These are phyloP conservation scores for Sebastes variabilis DNA, from an alignment of 2,797 vertebrate species.

Conservation along the genomic window DNA sequence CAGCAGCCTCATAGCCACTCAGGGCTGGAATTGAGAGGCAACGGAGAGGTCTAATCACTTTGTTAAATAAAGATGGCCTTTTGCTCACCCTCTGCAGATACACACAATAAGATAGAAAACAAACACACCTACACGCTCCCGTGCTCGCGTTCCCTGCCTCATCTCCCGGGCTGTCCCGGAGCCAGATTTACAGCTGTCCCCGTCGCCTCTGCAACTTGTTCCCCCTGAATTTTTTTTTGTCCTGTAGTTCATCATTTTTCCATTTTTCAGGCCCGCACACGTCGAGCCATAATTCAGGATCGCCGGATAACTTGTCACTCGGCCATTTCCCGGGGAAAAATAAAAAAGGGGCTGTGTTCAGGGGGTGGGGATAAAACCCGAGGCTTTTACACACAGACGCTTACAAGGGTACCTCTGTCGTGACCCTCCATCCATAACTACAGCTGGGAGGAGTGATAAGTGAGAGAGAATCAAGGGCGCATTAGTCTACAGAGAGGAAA, in stretches of 20 bases:
- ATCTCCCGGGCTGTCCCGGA: slow-evolving; percentile 61
- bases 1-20: slow-evolving; percentile 29
- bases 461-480: slow-evolving; percentile 61
- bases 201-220: slow-evolving; percentile 68
- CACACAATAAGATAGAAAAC: slow-evolving; percentile 24
- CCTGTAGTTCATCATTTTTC: slow-evolving; percentile 78
- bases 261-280: slow-evolving; percentile 66
- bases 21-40: slow-evolving; percentile 46
- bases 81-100: slow-evolving; percentile 36
- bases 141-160: slow-evolving; percentile 12
- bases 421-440: slow-evolving; percentile 41
- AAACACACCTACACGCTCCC: slow-evolving; percentile 24
- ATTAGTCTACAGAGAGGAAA: slow-evolving; percentile 42
- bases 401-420: slow-evolving; percentile 31
- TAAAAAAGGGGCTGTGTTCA: slow-evolving; percentile 43
- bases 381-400: slow-evolving; percentile 48
- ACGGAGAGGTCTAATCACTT: slow-evolving; percentile 59
- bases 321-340: slow-evolving; percentile 51
- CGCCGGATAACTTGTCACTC: slow-evolving; percentile 61
- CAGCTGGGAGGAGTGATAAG: slow-evolving; percentile 61
- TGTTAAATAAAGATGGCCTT: slow-evolving; percentile 58
- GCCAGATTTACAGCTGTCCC: slow-evolving; percentile 72
- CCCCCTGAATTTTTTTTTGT: slow-evolving; percentile 33
- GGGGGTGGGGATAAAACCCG: slow-evolving; percentile 21
- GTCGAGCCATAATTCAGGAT: slow-evolving; percentile 58